These are phyloP conservation scores for Chaetops frenatus DNA, from an alignment of 2,113 vertebrate genomes.

Conservation along the genomic window DNA sequence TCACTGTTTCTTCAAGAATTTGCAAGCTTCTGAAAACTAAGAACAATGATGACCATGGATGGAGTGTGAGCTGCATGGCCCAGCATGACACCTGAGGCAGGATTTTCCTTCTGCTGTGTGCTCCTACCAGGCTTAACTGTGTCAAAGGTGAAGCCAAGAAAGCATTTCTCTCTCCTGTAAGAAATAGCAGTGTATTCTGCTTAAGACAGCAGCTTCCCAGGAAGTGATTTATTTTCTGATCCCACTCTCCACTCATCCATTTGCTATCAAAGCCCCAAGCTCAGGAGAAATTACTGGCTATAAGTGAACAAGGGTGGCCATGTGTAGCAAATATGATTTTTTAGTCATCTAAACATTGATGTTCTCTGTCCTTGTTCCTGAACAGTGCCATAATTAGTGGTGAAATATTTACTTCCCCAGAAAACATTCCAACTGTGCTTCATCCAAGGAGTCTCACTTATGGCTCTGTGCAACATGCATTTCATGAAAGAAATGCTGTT, in stretches of 20 bases:
- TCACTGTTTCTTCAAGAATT: not conserved
- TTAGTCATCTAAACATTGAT: not conserved
- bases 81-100: not conserved
- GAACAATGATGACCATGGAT: not conserved
- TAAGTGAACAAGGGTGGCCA: not conserved
- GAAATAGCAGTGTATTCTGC: not conserved
- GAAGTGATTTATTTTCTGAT: not conserved
- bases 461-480: not conserved
- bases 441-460: not conserved
- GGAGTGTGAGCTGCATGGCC: fast-evolving
- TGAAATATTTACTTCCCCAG: not conserved
- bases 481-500: not conserved
- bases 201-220: not conserved
- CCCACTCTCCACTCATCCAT: not conserved
- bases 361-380: not conserved
- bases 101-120: not conserved
- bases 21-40: not conserved
- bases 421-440: not conserved
- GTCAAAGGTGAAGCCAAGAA: not conserved
- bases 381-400: not conserved
- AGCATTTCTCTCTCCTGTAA: not conserved
- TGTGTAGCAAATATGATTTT: not conserved
- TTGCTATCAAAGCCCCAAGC: not conserved
- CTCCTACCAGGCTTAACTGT: not conserved
- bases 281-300: not conserved